Evolutionary conservation across 2,113 vertebrate genomes (phyloP).

Genomic region (Tychaedon coryphoeus): DNA sequence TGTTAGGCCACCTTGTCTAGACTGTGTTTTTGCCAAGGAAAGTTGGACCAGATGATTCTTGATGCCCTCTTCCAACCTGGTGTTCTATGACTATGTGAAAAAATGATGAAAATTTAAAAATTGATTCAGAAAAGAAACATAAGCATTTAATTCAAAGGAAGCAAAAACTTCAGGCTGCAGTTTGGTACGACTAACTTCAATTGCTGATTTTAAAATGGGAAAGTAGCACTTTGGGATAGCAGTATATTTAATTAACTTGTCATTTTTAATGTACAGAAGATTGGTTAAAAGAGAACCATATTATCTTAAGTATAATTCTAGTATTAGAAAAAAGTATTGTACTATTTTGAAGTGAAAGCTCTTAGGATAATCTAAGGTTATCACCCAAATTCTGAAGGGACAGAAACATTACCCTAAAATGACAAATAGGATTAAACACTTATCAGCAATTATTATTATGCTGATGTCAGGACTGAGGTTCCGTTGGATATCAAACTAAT

Average conservation of each 20-base stretch:
- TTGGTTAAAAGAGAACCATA: not conserved
- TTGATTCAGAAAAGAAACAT: not conserved
- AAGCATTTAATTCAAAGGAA: not conserved
- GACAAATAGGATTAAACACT: not conserved
- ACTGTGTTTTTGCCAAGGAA: not conserved
- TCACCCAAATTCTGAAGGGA: not conserved
- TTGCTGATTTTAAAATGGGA: not conserved
- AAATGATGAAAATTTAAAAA: not conserved
- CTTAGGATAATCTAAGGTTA: not conserved
- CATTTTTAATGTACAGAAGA: not conserved
- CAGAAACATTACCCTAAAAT: not conserved
- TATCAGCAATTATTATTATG: not conserved
- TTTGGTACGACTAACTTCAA: not conserved
- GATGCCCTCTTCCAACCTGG: not conserved
- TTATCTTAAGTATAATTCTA: not conserved
- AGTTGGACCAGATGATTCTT: not conserved
- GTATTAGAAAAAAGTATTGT: not conserved
- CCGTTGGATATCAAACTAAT: not conserved
- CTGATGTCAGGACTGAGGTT: not conserved
- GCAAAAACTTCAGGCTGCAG: not conserved
- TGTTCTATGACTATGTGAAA: not conserved
- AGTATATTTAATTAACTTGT: not conserved
- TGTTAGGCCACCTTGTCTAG: not conserved
- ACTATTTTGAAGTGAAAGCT: not conserved
- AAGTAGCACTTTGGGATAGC: not conserved